Conservation (phyloP, 1,140 invertebrate genomes). For the Archegozetes longisetosus region DNA sequence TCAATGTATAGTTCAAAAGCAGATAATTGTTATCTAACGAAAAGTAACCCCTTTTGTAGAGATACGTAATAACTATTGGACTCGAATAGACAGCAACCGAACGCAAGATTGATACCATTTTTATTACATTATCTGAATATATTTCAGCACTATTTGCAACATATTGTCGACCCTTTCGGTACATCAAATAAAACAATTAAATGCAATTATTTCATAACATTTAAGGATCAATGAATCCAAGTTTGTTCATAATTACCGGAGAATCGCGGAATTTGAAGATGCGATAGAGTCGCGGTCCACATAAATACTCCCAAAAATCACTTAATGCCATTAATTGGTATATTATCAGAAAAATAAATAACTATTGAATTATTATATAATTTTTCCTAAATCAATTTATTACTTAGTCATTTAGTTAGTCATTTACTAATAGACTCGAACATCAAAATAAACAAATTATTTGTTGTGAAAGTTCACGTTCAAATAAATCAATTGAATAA, state of each 20-base stretch:
- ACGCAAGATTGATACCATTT: slow-evolving; percentile 45
- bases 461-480: too few species aligned
- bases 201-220: neutral
- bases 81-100: slow-evolving; percentile 54
- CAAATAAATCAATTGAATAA: too few species aligned
- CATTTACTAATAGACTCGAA: too few species aligned
- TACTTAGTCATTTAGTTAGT: too few species aligned
- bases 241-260: neutral
- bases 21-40: slow-evolving; percentile 20
- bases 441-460: too few species aligned
- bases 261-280: neutral
- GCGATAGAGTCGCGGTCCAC: slow-evolving; percentile 7
- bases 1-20: slow-evolving; percentile 17
- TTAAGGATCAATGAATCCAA: neutral
- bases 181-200: slow-evolving; percentile 16
- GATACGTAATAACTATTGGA: slow-evolving; percentile 51
- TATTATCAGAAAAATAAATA: too few species aligned
- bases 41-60: slow-evolving; percentile 44
- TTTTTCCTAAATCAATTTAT: too few species aligned
- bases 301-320: neutral
- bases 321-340: neutral
- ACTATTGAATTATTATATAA: too few species aligned
- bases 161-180: slow-evolving; percentile 42
- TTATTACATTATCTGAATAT: slow-evolving; percentile 51
- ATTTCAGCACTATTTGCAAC: slow-evolving; percentile 45